These are phyloP conservation scores for Poecilia latipinna DNA, from an alignment of 2,113 vertebrate genomes.

Conservation along the genomic window DNA sequence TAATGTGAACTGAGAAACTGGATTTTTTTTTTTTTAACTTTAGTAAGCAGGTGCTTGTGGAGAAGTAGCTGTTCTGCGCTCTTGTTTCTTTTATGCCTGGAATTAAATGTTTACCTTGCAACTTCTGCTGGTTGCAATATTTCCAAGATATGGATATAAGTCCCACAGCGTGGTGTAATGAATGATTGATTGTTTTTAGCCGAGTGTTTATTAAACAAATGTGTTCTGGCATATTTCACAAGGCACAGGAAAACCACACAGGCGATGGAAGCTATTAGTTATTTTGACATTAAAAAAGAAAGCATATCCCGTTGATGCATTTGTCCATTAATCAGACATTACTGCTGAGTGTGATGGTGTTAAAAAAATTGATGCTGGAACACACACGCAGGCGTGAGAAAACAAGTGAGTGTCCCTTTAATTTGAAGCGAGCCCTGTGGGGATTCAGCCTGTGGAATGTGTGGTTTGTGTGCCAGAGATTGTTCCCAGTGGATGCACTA, in stretches of 20 bases:
- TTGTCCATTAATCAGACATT: constrained; percentile 11
- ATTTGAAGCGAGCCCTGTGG: constrained; percentile 65
- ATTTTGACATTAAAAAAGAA: constrained; percentile 11
- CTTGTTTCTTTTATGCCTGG: constrained; percentile 7
- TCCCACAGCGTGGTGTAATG: constrained; percentile 36
- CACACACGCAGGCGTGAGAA: constrained; percentile 28
- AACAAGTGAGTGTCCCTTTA: constrained; percentile 79
- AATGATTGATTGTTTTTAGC: constrained; percentile 57
- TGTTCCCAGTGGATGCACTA: constrained; percentile 69
- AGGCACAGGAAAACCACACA: constrained; percentile 5
- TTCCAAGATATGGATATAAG: constrained; percentile 46
- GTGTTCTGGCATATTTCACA: constrained; percentile 60
- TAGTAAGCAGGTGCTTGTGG: not conserved
- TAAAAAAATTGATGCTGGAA: not conserved
- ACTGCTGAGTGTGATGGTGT: not conserved
- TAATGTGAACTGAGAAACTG: constrained; percentile 24
- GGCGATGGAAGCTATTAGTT: not conserved
- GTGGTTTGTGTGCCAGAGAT: constrained; percentile 73
- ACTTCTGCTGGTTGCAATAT: constrained; percentile 32
- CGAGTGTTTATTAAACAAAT: constrained; percentile 73
- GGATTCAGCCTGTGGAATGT: constrained; percentile 78
- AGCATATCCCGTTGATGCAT: constrained; percentile 2
- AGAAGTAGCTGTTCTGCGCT: constrained; percentile 7
- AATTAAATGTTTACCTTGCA: constrained; percentile 6
- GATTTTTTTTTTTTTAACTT: constrained; percentile 7